phyloP scores from a whole-genome alignment of 2,113 vertebrate genomes.

The Daphoenositta chrysoptera region DNA sequence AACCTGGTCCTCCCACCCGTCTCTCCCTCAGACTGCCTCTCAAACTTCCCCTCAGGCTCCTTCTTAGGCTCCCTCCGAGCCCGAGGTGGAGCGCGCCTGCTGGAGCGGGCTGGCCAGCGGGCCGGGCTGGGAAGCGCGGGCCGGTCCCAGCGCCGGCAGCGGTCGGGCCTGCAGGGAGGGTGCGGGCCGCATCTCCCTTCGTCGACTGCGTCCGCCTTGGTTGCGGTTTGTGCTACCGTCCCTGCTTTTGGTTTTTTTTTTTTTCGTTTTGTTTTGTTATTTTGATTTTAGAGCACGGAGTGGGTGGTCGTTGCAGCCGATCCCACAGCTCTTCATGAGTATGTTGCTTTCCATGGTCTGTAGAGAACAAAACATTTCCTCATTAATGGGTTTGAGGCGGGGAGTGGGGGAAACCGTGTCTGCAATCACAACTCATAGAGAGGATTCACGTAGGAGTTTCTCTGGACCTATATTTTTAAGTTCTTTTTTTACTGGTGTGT shows the following conservation, averaged over 20 bases:
- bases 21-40: not conserved
- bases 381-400: accelerated
- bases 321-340: not conserved
- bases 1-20: not conserved
- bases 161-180: too few relatives aligned
- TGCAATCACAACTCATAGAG: accelerated
- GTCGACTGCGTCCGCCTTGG: too few relatives aligned
- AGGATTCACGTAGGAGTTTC: not conserved
- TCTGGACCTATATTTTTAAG: not conserved
- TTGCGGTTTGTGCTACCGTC: not conserved
- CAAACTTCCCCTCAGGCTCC: not conserved
- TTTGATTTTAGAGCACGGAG: not conserved
- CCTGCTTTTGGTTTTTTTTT: too few relatives aligned
- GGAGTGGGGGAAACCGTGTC: not conserved
- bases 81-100: not conserved
- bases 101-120: not conserved
- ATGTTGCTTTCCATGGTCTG: too few relatives aligned
- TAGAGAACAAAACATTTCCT: not conserved
- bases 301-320: not conserved
- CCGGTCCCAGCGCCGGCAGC: too few relatives aligned
- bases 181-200: too few relatives aligned
- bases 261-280: too few relatives aligned
- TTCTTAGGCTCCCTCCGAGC: not conserved
- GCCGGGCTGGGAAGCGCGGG: too few relatives aligned
- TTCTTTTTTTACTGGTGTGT: not conserved